Evolutionary conservation across 2,113 vertebrate species (phyloP), one percentile per base, ranked within the genome.

Genomic region (Poeciliopsis retropinna): DNA sequence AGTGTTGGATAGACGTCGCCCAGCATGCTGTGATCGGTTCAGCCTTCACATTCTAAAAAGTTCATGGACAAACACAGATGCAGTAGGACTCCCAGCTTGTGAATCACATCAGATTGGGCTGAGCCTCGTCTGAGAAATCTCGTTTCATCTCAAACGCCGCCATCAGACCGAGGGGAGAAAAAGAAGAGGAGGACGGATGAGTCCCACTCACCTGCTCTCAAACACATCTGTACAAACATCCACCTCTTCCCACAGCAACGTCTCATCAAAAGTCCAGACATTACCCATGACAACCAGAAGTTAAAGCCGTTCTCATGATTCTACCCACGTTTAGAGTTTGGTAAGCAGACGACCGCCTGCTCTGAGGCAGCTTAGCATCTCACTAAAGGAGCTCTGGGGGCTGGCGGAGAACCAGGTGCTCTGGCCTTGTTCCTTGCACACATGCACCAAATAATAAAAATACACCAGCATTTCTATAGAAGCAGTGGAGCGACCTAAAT

Each of bases 261-360:
- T 77, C 82, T 80, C 86, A 85, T 76, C 54, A 78, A 70, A 85
- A 80, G 70, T 54, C 76, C 2, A 17, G 28, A 70, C 82, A 77
- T 69, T 64, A 31, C 51, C n/a, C 41, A 34, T 67, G 64, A 65
- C 37, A 11, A 32, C 60, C 7, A 27, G 25, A 69, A 87, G 84
- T 90, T 81, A 85, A 87, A 85, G 30, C 65, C 25, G 60, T 67
- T 76, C 61, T 87, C 82, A 90, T 91, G 88, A 90, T 88, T 88
- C 73, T 7, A 3, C 60, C 69, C 71, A 51, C 81, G 77, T 86
- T 90, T 89, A 78, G 76, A 76, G 86, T 85, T 82, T 76, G 72
- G 88, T 70, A 83, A 72, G 84, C 83, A 78, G 82, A 81, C 72
- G 86, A 85, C 73, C 86, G 70, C 72, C 84, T 73, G 75, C 75